A percentile compares a stretch with the other conserved stretches of the same genome.
These are phyloP conservation scores for Apodemia zela DNA, from an alignment of 2,888 invertebrate genomes.

Conservation along the genomic window DNA sequence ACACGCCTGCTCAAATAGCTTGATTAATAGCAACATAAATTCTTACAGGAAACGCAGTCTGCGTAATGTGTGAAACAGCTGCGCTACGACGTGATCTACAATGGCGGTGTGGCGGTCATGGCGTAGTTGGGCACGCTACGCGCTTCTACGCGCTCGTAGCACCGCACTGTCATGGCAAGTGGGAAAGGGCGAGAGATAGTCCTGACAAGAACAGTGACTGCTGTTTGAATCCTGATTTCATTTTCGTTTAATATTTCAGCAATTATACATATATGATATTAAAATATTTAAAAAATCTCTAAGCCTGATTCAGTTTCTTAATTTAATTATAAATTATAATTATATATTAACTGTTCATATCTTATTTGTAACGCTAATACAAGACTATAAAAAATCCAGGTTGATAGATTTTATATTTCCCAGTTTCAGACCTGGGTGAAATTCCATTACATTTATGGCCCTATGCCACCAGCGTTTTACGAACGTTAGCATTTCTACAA, in stretches of 20 bases:
- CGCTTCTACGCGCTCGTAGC: conserved; percentile 91
- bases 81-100: conserved; percentile 87
- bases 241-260: conserved; percentile 56
- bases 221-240: conserved; percentile 67
- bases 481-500: too few relatives aligned
- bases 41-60: conserved; percentile 85
- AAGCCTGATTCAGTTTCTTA: not conserved
- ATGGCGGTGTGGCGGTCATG: conserved; percentile 92
- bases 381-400: too few relatives aligned
- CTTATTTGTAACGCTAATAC: too few relatives aligned
- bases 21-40: not conserved
- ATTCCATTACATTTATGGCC: too few relatives aligned
- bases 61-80: conserved; percentile 90
- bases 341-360: not conserved
- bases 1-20: too few relatives aligned
- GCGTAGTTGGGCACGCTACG: conserved; percentile 86
- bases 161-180: conserved; percentile 94
- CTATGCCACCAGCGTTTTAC: too few relatives aligned
- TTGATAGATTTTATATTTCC: too few relatives aligned
- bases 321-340: not conserved
- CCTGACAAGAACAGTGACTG: conserved; percentile 57
- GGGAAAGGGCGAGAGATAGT: conserved; percentile 81
- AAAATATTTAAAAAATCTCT: not conserved
- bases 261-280: not conserved
- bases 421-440: too few relatives aligned